A percentile compares a stretch with the other conserved stretches of the same genome.
Evolutionary conservation across 53 echinoderm and acorn worm species (phyloP).

Genomic region (Zoroaster sp.): DNA sequence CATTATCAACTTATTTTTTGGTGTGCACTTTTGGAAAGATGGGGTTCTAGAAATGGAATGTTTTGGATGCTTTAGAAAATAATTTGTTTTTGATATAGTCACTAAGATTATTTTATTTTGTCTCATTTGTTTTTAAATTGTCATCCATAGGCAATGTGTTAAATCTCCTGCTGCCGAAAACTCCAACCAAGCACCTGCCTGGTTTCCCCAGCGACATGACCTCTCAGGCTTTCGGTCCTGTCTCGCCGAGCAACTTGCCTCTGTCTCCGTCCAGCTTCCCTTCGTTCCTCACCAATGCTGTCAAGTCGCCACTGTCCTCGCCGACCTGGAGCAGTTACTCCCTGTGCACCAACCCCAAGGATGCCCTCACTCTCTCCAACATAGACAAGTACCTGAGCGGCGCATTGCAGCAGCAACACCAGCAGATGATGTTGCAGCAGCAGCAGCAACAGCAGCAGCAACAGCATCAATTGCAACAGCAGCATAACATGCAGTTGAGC

Average conservation of each 20-base stretch:
- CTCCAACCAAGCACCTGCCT: conserved; percentile 54
- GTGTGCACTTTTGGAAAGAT: no score
- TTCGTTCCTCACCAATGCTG: conserved; percentile 38
- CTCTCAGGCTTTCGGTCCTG: not conserved
- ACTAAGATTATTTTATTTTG: not conserved
- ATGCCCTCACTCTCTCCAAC: conserved; percentile 92
- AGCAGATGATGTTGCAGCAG: not conserved
- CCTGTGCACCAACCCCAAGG: conserved; percentile 91
- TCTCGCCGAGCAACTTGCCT: not conserved
- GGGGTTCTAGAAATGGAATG: no score
- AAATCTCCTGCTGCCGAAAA: conserved; percentile 43
- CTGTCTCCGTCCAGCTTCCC: not conserved
- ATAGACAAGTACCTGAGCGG: conserved; percentile 93
- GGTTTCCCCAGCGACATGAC: conserved; percentile 30
- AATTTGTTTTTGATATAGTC: not conserved
- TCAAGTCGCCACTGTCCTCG: conserved; percentile 82
- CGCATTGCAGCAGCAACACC: conserved; percentile 44
- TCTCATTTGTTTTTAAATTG: not conserved
- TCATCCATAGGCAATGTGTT: conserved; percentile 50
- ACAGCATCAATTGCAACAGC: not conserved
- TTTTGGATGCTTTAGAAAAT: no score
- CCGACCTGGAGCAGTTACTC: conserved; percentile 90
- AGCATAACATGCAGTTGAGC: not conserved
- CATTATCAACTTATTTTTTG: no score
- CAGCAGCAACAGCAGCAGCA: conserved; percentile 36